Evolutionary conservation across 2,888 invertebrate genomes (phyloP), one percentile per base, ranked within the genome.

Genomic region (Melieria picta): DNA sequence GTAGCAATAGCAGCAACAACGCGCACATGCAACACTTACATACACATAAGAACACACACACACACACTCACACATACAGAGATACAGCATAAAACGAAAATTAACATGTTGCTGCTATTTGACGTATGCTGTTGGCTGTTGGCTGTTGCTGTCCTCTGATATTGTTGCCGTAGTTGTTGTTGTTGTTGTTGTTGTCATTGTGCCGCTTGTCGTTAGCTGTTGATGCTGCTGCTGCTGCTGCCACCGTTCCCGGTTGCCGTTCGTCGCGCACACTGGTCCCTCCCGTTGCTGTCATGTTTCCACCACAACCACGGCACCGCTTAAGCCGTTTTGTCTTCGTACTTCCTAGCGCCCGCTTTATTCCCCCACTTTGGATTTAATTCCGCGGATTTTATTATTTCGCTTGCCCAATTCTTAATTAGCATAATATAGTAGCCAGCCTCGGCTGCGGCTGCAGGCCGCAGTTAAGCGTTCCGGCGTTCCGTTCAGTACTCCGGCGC

Each of bases 321-420:
- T 50, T 50, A 16, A 11, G 48, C 50, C 63, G 63, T 46, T 7
- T 7, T 42, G 58, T 42, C 13, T 65, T 55, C 11, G 43, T 10
- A 16, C 46, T 30, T 30, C 30, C 10, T 50, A 13, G 52, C 55
- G 11, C n/a, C 9, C 50, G 50, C 9, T 13, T 63, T 63, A n/a
- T 48, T 63, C 50, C 10, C 10, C 9, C 45, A 45, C 46, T 61
- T 61, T 61, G 42, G 6, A 43, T 56, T 60, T 67, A 57, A 67
- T 67, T 67, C 46, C 43, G 42, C 48, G 63, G 64, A 69, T 67
- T 67, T 42, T 58, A 61, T 61, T 68, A 62, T 58, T 69, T 63
- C 64, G 63, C 64, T 69, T 64, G 69, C 69, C 69, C 69, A 69
- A 69, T 63, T 63, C 69, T 69, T 69, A 69, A 69, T 69, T 69